These are phyloP conservation scores for Neotoxoptera formosana DNA, from an alignment of 1,140 invertebrate species.

Conservation along the genomic window DNA sequence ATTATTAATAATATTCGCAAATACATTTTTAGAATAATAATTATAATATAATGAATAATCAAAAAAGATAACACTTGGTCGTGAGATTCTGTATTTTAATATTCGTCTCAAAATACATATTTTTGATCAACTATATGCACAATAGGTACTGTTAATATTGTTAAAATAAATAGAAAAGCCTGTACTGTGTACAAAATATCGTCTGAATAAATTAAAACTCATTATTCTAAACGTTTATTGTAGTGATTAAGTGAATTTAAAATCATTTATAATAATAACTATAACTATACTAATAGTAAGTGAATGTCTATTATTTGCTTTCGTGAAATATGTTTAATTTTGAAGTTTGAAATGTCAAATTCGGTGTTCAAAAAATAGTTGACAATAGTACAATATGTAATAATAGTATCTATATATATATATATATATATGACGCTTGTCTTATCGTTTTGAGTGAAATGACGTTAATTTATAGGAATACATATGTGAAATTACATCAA, in stretches of 20 bases:
- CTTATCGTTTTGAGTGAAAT: background rate
- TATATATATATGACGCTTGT: background rate
- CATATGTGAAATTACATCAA: constrained; percentile 20
- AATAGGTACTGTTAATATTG: background rate
- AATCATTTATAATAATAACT: too few species aligned
- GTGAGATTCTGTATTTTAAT: background rate
- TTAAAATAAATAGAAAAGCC: background rate
- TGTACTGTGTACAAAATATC: background rate
- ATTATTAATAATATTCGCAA: background rate
- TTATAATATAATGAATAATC: background rate
- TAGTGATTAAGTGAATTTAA: too few species aligned
- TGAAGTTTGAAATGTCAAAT: background rate
- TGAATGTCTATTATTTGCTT: background rate
- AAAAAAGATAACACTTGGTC: background rate
- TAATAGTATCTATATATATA: background rate
- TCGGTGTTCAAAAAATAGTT: background rate
- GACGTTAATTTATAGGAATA: constrained; percentile 1
- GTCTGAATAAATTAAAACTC: background rate
- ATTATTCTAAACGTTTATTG: background rate
- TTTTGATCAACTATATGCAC: background rate
- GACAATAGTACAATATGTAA: background rate
- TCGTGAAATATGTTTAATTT: background rate
- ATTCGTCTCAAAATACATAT: background rate
- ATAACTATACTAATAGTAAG: background rate
- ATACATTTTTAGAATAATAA: background rate